Percentiles rank a stretch among this genome's conserved stretches.
phyloP scores from a whole-genome alignment of 2,888 invertebrate species.

The Ennomos erosarius region DNA sequence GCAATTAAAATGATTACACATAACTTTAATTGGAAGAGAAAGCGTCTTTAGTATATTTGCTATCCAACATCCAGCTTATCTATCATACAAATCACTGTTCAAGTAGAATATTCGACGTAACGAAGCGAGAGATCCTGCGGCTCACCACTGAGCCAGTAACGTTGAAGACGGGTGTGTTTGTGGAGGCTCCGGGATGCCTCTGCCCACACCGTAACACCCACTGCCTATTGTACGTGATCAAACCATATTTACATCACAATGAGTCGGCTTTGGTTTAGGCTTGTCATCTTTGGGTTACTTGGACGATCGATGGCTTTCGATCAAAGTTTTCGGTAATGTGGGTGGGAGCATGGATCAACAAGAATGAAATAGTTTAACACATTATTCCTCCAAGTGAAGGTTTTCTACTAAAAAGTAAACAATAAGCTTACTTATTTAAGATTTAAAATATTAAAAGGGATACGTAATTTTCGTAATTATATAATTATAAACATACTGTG shows the following conservation, averaged over 20 bases:
- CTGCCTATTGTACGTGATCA: slow-evolving; percentile 75
- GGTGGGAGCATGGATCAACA: too few species aligned
- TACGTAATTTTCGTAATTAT: too few species aligned
- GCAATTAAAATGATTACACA: slow-evolving; percentile 7
- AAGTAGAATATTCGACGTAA: slow-evolving; percentile 42
- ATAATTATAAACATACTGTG: too few species aligned
- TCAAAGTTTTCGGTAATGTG: slow-evolving; percentile 10
- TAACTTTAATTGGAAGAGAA: slow-evolving; percentile 24
- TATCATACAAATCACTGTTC: slow-evolving; percentile 25
- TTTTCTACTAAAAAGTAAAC: background rate
- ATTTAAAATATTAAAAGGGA: too few species aligned
- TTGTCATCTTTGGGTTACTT: slow-evolving; percentile 57
- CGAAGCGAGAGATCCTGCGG: slow-evolving; percentile 49
- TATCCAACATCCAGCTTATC: slow-evolving; percentile 20
- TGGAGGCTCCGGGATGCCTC: slow-evolving; percentile 62
- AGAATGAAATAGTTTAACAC: too few species aligned
- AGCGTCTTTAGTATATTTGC: slow-evolving; percentile 7
- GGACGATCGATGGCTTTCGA: slow-evolving; percentile 32
- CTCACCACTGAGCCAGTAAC: slow-evolving; percentile 47
- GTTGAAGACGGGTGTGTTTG: slow-evolving; percentile 59
- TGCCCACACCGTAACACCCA: slow-evolving; percentile 71
- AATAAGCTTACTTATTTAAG: too few species aligned
- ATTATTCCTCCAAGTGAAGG: background rate
- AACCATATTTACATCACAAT: slow-evolving; percentile 82
- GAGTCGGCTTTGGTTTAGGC: slow-evolving; percentile 69